Evolutionary conservation across 37 sponge, comb jelly and placozoan species (phyloP), one percentile per base, ranked within the genome.

Genomic region (Ianthella basta): DNA sequence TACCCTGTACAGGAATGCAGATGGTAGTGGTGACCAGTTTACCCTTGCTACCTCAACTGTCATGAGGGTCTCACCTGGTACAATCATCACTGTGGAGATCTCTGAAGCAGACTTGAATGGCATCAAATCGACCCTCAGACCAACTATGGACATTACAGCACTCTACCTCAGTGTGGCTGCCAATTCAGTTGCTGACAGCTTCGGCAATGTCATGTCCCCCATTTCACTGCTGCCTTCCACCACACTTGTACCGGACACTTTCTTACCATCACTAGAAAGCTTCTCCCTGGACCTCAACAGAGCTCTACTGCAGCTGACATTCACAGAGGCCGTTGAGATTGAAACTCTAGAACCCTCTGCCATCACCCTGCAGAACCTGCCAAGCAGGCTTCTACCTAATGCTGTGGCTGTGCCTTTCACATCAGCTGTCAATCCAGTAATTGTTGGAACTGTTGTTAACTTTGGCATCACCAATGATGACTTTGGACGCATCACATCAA

Each of bases 381-480:
- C 44, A 33, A 85, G 79, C 29, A 27, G 39, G 6, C 84, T 19
- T 1, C 29, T 29, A 0, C 57, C 87, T 32, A 72, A 25, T 16
- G 67, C 85, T 30, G 85, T 63, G 33, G 72, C 55, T 40, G 19
- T 91, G 10, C 60, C 80, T 15, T 69, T 92, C 10, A 15, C 84
- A 73, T 86, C 92, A 60, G 91, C 82, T 33, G 75, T 90, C 1
- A 67, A 90, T 25, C 59, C 82, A 18, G 81, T 84, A 12, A 82
- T 56, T 5, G 87, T 83, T 72, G 75, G 87, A n/a, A 86, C 78
- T 27, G 55, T 90, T 10, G 78, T 95, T 21, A 55, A 32, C 19
- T 61, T 95, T 81, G 87, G 92, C 33, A 85, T 95, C 36, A 77
- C 87, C n/a, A 87, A 87, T 61, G 69, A 73, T 82, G 88, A 93